Percentiles rank a stretch among this genome's conserved stretches.
These are phyloP conservation scores for Orthonyx spaldingii DNA, from an alignment of 2,113 vertebrate genomes.

Conservation along the genomic window DNA sequence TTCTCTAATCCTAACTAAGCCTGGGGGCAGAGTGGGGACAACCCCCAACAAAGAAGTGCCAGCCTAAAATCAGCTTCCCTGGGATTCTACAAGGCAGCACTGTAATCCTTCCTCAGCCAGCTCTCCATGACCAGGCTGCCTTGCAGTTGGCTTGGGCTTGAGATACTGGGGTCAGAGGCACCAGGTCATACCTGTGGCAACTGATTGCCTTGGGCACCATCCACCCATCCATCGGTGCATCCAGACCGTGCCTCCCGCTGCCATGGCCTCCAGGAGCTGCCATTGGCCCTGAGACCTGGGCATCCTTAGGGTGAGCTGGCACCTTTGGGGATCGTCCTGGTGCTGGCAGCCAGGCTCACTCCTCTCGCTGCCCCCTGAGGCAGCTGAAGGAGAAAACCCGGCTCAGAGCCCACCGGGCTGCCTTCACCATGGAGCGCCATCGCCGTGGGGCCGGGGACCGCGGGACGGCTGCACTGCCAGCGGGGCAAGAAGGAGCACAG, in stretches of 20 bases:
- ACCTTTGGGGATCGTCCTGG: rapidly evolving
- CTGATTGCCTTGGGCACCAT: no score
- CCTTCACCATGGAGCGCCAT: not conserved
- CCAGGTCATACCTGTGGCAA: no score
- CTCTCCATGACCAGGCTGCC: not conserved
- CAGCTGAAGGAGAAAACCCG: not conserved
- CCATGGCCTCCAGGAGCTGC: no score
- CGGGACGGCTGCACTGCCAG: not conserved
- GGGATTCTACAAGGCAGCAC: rapidly evolving
- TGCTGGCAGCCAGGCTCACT: not conserved
- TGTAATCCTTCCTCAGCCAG: not conserved
- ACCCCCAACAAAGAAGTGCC: rapidly evolving
- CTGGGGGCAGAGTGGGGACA: rapidly evolving
- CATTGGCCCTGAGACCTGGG: no score
- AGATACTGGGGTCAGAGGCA: not conserved
- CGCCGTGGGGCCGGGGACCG: not conserved
- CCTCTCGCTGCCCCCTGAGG: not conserved
- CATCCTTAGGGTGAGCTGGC: no score
- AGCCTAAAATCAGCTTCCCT: not conserved
- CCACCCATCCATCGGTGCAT: no score
- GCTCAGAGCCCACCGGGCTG: not conserved
- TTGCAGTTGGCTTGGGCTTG: not conserved
- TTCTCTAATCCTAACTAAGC: not conserved
- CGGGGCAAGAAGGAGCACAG: not conserved
- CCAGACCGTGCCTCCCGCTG: no score